Evolutionary conservation across 2,113 vertebrate species (phyloP).

Genomic region (Microcebus griseorufus): DNA sequence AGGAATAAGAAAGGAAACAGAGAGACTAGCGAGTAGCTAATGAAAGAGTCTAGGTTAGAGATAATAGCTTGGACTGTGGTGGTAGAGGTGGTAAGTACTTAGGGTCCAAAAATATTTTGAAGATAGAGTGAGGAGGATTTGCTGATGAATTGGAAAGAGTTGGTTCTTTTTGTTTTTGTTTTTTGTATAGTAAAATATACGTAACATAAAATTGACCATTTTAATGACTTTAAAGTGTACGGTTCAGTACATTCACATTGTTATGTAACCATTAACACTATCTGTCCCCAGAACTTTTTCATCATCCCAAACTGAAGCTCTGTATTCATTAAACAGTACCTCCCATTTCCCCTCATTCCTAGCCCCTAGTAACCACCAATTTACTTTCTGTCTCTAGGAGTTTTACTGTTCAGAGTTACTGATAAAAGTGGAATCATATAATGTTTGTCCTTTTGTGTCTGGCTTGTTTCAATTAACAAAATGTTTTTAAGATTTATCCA

Average conservation of each 20-base stretch:
- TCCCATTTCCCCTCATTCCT: neutral
- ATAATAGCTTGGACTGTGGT: neutral
- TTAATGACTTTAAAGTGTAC: neutral
- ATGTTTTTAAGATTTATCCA: neutral
- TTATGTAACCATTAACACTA: neutral
- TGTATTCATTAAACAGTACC: neutral
- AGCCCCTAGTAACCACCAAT: neutral
- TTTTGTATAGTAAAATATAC: neutral
- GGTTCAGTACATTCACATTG: neutral
- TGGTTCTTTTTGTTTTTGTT: neutral
- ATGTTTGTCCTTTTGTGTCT: constrained; percentile 19
- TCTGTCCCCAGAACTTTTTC: neutral
- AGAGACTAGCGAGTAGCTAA: neutral
- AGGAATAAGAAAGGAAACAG: neutral
- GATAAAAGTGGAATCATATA: neutral
- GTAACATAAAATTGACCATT: neutral
- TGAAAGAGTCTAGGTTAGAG: neutral
- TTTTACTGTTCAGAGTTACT: neutral
- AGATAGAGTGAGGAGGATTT: neutral
- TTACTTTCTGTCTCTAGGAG: neutral
- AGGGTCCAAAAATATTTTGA: constrained; percentile 13
- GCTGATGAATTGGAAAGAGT: neutral
- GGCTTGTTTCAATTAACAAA: constrained; percentile 41
- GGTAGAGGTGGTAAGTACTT: neutral
- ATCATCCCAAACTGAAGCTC: neutral